Evolutionary conservation across 2,113 vertebrate genomes (phyloP).

Genomic region (Apodemus speciosus): DNA sequence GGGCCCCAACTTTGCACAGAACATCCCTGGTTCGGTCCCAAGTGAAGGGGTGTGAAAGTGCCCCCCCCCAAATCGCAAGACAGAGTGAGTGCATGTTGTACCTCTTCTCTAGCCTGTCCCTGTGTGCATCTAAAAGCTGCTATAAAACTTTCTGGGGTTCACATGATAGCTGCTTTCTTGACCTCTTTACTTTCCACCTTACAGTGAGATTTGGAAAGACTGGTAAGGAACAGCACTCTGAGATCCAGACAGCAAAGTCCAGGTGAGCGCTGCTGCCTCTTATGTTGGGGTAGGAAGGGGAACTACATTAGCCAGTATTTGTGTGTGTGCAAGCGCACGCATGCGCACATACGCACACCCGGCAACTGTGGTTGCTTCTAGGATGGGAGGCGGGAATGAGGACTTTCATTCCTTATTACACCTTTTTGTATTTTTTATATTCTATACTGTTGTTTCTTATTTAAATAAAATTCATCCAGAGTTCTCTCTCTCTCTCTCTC

Average conservation of each 20-base stretch:
- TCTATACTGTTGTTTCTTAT: background rate
- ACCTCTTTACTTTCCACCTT: background rate
- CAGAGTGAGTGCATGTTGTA: background rate
- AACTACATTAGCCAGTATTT: background rate
- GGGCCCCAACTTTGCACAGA: background rate
- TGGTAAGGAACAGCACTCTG: background rate
- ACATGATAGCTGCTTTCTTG: background rate
- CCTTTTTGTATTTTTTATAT: background rate
- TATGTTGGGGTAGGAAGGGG: background rate
- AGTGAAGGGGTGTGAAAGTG: background rate
- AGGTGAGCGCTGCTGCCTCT: background rate
- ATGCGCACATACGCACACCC: background rate
- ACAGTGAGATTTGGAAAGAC: background rate
- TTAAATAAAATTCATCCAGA: background rate
- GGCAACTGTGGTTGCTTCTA: background rate
- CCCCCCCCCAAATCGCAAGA: background rate
- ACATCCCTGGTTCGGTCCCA: background rate
- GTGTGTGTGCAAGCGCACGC: background rate
- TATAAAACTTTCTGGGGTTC: background rate
- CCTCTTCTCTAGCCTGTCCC: background rate
- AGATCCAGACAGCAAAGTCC: background rate
- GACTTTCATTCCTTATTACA: background rate
- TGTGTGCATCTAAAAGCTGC: background rate
- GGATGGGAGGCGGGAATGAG: background rate
- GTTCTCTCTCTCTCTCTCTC: too few species aligned